phyloP scores from a whole-genome alignment of 2,888 invertebrate species.

The Acrocyrtus sp. region DNA sequence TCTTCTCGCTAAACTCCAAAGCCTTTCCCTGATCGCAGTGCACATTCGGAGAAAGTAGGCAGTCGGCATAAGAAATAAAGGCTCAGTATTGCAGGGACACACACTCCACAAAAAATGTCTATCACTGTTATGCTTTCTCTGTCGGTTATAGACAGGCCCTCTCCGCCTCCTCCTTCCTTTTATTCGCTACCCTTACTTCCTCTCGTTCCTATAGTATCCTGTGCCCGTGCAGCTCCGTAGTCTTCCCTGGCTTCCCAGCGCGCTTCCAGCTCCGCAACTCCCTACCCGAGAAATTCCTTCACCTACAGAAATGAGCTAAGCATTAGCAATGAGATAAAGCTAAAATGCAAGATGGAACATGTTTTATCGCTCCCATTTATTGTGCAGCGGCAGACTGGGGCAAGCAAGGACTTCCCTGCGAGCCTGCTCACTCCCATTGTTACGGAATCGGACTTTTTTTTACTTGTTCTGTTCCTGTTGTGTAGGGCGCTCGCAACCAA shows the following conservation, averaged over 20 bases:
- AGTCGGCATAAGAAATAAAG: constrained; percentile 52
- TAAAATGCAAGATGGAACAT: background rate
- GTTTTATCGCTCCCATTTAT: background rate
- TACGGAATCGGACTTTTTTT: too few species aligned
- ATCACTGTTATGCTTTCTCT: constrained; percentile 47
- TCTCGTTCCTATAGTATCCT: constrained; percentile 3
- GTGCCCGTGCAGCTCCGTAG: too few species aligned
- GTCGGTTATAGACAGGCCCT: constrained; percentile 52
- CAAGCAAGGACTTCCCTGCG: background rate
- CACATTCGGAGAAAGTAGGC: constrained; percentile 55
- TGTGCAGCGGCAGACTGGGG: background rate
- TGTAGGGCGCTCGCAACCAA: background rate
- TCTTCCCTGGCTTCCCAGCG: background rate
- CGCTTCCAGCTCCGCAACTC: background rate
- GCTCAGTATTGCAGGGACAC: constrained; percentile 47
- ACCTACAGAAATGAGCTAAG: background rate
- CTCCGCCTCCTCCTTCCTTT: constrained; percentile 43
- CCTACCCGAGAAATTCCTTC: background rate
- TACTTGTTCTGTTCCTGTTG: too few species aligned
- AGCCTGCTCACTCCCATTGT: too few species aligned
- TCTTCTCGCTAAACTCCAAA: constrained; percentile 38
- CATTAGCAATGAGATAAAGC: background rate
- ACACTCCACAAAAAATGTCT: constrained; percentile 39
- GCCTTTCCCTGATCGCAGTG: constrained; percentile 31
- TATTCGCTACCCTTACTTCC: constrained; percentile 45